Evolutionary conservation across 37 sponge, comb jelly and placozoan genomes (phyloP), one percentile per base, ranked within the genome.

Genomic region (Amphimedon queenslandica): DNA sequence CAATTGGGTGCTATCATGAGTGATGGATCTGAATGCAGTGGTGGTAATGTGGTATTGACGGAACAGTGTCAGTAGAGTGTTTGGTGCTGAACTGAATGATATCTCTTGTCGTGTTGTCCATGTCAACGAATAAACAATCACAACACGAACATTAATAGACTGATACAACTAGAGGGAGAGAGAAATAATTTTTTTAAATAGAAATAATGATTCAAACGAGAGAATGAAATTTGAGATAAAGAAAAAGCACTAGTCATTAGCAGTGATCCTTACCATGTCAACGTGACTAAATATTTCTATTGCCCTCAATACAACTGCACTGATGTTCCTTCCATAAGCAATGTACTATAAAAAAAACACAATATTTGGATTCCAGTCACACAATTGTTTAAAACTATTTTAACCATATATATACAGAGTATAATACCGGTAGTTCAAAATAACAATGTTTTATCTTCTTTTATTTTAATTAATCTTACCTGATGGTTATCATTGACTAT

Each of bases 231-330:
- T 21, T 34, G 18, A 35, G 20, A 35, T n/a, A n/a, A n/a, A n/a
- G n/a, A n/a, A n/a, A n/a, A n/a, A n/a, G n/a, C n/a, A n/a, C n/a
- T n/a, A n/a, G n/a, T n/a, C n/a, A n/a, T n/a, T n/a, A n/a, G n/a
- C n/a, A n/a, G n/a, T n/a, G n/a, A n/a, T n/a, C n/a, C 87, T 80
- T 36, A 86, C 87, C 40, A 38, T 64, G 63, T 87, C 87, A 47
- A 80, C 77, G 37, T 55, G 4, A 47, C 81, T 87, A 1, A 69
- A 63, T 28, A 81, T 70, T 11, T 76, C 73, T 39, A 80, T 31
- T 29, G 72, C 57, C n/a, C 76, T 76, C 55, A 58, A 18, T 4
- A 66, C 78, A 37, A 71, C 63, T 3, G 73, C 63, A 29, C 67
- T 31, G 24, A 75, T 6, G 40, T 58, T 66, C 55, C 69, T 31